Evolutionary conservation across 2,113 vertebrate genomes (phyloP).

Genomic region (Sylvilagus bachmani): DNA sequence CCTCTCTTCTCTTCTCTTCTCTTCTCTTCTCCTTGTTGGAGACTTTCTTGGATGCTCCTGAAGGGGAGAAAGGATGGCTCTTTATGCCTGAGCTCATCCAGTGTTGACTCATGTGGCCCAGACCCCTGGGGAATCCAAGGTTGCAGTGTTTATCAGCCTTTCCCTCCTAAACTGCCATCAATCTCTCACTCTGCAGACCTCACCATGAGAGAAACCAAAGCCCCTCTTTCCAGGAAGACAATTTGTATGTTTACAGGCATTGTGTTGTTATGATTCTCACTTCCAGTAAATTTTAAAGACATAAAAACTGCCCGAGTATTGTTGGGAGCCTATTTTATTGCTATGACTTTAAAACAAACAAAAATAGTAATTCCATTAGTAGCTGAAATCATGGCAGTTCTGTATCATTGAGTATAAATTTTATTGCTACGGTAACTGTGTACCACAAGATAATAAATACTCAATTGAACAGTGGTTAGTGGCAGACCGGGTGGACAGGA

Average conservation of each 20-base stretch:
- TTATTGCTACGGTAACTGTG: constrained; percentile 54
- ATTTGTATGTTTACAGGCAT: constrained; percentile 70
- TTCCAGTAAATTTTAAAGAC: constrained; percentile 77
- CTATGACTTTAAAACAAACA: constrained; percentile 72
- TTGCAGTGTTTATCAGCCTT: background rate
- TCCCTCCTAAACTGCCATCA: background rate
- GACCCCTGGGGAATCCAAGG: background rate
- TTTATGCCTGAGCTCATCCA: background rate
- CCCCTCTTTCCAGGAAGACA: constrained; percentile 51
- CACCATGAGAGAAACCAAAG: background rate
- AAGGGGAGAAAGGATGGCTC: background rate
- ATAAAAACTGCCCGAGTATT: constrained; percentile 64
- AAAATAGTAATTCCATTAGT: constrained; percentile 76
- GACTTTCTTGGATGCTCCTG: background rate
- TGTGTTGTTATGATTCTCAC: constrained; percentile 57
- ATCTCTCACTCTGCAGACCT: background rate
- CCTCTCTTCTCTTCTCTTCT: background rate
- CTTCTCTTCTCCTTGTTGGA: background rate
- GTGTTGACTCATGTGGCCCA: background rate
- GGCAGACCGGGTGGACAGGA: constrained; percentile 57
- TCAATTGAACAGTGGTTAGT: constrained; percentile 52
- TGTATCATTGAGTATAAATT: constrained; percentile 56
- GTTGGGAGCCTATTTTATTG: constrained; percentile 70
- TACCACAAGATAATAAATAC: constrained; percentile 68
- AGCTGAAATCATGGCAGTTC: constrained; percentile 63